phyloP scores from a whole-genome alignment of 1,140 invertebrate species.

The Nasonia longicornis region DNA sequence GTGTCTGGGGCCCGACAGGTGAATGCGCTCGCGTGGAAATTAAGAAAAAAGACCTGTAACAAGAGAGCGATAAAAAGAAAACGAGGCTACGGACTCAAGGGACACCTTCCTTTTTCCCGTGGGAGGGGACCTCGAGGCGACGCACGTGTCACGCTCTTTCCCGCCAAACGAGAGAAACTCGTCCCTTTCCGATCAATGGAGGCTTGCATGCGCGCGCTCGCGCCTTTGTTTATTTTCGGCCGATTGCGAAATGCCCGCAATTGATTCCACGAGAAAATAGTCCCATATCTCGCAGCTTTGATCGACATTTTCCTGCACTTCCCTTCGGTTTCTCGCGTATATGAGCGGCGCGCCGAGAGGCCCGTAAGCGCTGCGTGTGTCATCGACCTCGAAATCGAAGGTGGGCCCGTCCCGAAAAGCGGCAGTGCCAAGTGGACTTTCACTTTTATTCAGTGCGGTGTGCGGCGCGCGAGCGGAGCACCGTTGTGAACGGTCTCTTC shows the following conservation, averaged over 20 bases:
- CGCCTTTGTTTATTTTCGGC: too few relatives aligned
- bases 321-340: too few relatives aligned
- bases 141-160: too few relatives aligned
- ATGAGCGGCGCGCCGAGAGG: not conserved
- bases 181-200: not conserved
- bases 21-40: conserved; percentile 8
- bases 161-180: not conserved
- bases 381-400: conserved; percentile 64
- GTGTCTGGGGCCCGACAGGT: not conserved
- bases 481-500: conserved; percentile 41
- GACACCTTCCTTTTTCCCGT: not conserved
- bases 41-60: conserved; percentile 13
- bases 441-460: conserved; percentile 61
- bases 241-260: too few relatives aligned
- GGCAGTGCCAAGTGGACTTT: conserved; percentile 61
- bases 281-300: too few relatives aligned
- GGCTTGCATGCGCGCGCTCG: not conserved
- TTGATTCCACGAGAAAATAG: too few relatives aligned
- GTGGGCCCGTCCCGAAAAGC: conserved; percentile 60
- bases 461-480: conserved; percentile 8
- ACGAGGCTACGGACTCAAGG: not conserved
- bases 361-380: conserved; percentile 48
- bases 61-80: conserved; percentile 3
- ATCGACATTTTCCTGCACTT: too few relatives aligned
- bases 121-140: not conserved